phyloP scores from a whole-genome alignment of 2,113 vertebrate genomes.

The Origma solitaria region DNA sequence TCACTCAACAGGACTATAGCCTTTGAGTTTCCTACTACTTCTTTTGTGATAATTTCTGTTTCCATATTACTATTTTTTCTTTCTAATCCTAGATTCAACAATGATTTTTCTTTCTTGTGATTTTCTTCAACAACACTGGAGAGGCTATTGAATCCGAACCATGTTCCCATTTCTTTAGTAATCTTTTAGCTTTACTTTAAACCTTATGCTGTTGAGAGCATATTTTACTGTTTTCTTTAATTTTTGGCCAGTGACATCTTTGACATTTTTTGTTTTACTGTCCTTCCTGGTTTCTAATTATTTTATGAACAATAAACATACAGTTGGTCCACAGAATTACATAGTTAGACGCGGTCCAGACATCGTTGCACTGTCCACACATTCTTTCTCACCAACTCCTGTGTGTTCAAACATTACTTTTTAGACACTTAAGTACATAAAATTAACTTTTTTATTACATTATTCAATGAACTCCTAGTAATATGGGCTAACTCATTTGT shows the following conservation, averaged over 20 bases:
- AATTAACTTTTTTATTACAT: not conserved
- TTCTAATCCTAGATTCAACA: not conserved
- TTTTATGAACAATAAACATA: not conserved
- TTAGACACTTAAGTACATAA: not conserved
- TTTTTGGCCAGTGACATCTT: not conserved
- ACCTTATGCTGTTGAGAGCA: not conserved
- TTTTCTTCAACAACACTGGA: not conserved
- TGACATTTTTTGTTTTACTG: not conserved
- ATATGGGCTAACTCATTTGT: not conserved
- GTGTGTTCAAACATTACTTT: not conserved
- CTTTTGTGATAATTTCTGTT: not conserved
- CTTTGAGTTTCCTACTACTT: not conserved
- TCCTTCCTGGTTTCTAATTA: not conserved
- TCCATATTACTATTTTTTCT: not conserved
- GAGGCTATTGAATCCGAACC: not conserved
- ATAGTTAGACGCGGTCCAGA: not conserved
- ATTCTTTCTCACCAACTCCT: not conserved
- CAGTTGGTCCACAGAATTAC: not conserved
- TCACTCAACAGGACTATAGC: not conserved
- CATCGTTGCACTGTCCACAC: not conserved
- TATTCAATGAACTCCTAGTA: not conserved
- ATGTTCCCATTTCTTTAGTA: not conserved
- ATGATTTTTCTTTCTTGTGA: not conserved
- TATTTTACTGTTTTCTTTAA: not conserved
- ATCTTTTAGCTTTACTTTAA: not conserved